Percentiles rank a stretch among this genome's conserved stretches.
These are phyloP conservation scores for Lasiurus cinereus DNA, from an alignment of 2,113 vertebrate species.

Conservation along the genomic window DNA sequence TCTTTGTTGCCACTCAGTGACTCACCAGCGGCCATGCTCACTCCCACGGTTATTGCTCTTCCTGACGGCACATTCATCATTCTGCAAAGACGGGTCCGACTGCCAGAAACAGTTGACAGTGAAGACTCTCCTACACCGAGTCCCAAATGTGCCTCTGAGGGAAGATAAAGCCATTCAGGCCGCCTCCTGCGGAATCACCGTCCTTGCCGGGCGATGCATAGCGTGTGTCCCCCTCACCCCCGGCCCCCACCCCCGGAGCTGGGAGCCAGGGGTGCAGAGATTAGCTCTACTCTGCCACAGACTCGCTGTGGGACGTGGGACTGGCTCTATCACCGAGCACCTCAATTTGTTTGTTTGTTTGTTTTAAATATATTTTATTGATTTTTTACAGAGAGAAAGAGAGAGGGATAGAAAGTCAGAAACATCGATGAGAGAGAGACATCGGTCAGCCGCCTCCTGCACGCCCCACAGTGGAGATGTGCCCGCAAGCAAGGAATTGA, in stretches of 20 bases:
- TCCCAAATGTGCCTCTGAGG: neutral
- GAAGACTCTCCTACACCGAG: neutral
- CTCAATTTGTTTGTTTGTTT: neutral
- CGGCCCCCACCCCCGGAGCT: neutral
- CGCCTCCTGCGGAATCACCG: fast-evolving
- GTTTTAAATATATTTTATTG: too few relatives aligned
- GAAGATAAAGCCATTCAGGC: neutral
- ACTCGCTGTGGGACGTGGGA: too few relatives aligned
- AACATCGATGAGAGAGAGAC: too few relatives aligned
- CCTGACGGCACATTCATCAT: neutral
- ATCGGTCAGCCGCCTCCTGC: too few relatives aligned
- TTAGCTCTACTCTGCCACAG: neutral
- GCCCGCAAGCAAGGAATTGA: too few relatives aligned
- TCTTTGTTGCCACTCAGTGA: conserved; percentile 31
- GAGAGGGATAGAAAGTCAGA: too few relatives aligned
- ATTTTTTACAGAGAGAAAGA: too few relatives aligned
- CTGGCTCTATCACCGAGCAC: neutral
- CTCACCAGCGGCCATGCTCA: neutral
- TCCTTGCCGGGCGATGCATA: neutral
- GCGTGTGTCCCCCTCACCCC: too few relatives aligned
- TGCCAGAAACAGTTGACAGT: neutral
- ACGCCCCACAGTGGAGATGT: too few relatives aligned
- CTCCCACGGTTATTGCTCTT: neutral
- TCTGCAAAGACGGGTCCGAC: conserved; percentile 58
- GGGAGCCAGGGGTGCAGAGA: neutral